These are phyloP conservation scores for Prionace glauca DNA, from an alignment of 2,797 vertebrate genomes.

Conservation along the genomic window DNA sequence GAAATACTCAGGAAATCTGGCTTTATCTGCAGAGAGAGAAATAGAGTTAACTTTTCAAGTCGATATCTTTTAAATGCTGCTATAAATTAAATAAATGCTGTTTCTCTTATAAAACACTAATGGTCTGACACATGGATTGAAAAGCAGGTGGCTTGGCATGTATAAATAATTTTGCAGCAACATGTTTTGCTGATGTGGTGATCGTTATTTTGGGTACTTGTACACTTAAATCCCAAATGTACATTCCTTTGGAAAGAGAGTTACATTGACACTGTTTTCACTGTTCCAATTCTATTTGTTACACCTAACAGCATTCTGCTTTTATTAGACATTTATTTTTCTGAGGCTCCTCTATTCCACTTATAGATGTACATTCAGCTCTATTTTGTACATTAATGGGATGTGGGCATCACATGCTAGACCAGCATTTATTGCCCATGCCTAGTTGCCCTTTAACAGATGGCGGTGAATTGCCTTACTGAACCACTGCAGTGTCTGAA, in stretches of 20 bases:
- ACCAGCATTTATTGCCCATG: no score
- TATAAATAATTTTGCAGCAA: neutral
- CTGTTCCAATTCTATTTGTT: neutral
- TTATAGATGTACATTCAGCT: neutral
- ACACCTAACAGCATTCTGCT: neutral
- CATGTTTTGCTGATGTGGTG: neutral
- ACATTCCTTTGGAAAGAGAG: neutral
- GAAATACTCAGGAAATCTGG: neutral
- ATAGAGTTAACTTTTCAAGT: neutral
- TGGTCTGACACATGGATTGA: neutral
- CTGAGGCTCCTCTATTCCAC: neutral
- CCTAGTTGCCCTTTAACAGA: no score
- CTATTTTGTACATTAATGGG: neutral
- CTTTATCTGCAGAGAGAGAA: neutral
- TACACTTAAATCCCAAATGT: neutral
- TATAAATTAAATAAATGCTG: neutral
- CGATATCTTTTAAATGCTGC: neutral
- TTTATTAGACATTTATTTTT: neutral
- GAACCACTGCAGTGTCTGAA: no score
- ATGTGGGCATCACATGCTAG: no score
- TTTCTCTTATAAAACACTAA: neutral
- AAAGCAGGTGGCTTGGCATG: neutral
- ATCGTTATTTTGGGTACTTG: neutral
- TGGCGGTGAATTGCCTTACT: no score
- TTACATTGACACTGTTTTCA: slow-evolving; percentile 2